Percentiles rank a stretch among this genome's conserved stretches.
phyloP scores from a whole-genome alignment of 2,888 invertebrate genomes.

The Hoplodrina blanda region DNA sequence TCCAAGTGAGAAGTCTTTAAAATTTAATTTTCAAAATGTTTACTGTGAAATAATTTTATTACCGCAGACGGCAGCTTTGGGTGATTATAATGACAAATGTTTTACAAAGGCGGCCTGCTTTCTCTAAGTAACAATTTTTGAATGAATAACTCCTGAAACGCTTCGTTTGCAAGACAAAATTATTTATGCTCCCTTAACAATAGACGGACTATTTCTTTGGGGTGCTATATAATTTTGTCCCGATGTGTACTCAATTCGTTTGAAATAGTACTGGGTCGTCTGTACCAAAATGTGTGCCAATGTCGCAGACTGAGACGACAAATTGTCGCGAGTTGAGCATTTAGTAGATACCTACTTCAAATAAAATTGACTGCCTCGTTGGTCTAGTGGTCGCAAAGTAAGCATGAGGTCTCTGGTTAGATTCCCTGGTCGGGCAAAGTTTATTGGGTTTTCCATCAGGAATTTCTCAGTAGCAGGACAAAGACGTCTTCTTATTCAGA shows the following conservation, averaged over 20 bases:
- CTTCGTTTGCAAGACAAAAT: conserved; percentile 61
- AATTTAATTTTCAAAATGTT: conserved; percentile 83
- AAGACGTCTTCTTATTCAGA: no score
- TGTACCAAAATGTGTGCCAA: neutral
- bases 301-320: neutral
- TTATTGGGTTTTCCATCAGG: no score
- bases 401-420: no score
- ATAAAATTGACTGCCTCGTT: no score
- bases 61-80: conserved; percentile 76
- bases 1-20: conserved; percentile 72
- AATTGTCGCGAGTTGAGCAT: neutral
- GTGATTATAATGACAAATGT: conserved; percentile 80
- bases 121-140: conserved; percentile 65
- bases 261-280: neutral
- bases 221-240: conserved; percentile 18
- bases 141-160: conserved; percentile 66
- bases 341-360: no score
- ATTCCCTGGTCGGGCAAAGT: no score
- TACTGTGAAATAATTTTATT: conserved; percentile 82
- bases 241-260: neutral
- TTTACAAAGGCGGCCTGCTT: conserved; percentile 66
- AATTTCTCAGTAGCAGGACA: no score
- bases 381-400: no score
- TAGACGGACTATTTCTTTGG: conserved; percentile 46
- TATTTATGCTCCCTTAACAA: conserved; percentile 57